These are phyloP conservation scores for Tinea trinotella DNA, from an alignment of 2,888 invertebrate species.

Conservation along the genomic window DNA sequence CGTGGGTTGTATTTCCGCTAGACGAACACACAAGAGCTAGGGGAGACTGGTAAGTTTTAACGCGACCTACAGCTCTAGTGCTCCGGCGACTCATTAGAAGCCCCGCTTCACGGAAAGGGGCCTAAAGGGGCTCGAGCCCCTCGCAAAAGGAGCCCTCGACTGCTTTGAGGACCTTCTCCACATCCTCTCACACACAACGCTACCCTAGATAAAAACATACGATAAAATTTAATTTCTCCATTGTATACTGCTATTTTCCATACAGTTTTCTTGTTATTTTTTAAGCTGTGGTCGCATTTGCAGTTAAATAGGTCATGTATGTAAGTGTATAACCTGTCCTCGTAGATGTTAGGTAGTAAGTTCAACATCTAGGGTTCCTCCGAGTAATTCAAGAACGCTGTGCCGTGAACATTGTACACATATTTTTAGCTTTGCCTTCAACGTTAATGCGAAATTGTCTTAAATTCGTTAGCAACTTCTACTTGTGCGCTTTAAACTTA, in stretches of 20 bases:
- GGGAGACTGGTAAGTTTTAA: slow-evolving; percentile 53
- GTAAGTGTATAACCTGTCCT: slow-evolving; percentile 31
- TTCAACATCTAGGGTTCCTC: slow-evolving; percentile 26
- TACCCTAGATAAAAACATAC: slow-evolving; percentile 31
- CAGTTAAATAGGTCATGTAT: slow-evolving; percentile 22
- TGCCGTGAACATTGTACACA: slow-evolving; percentile 37
- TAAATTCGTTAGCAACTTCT: slow-evolving; percentile 35
- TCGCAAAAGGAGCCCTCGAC: slow-evolving; percentile 56
- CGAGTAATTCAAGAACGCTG: slow-evolving; percentile 37
- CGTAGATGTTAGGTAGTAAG: slow-evolving; percentile 35
- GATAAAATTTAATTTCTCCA: slow-evolving; percentile 2
- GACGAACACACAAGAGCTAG: slow-evolving; percentile 41
- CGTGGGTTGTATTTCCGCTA: slow-evolving; percentile 15
- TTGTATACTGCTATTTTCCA: slow-evolving; percentile 23
- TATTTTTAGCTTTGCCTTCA: slow-evolving; percentile 54
- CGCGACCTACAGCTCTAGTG: slow-evolving; percentile 70
- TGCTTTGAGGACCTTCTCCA: slow-evolving; percentile 51
- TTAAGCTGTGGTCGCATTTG: slow-evolving; percentile 29
- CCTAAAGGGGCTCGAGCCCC: slow-evolving; percentile 52
- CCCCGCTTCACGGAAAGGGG: slow-evolving; percentile 46
- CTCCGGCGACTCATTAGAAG: slow-evolving; percentile 69
- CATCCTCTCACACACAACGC: slow-evolving; percentile 42
- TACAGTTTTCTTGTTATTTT: slow-evolving; percentile 23
- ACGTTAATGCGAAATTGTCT: slow-evolving; percentile 64
- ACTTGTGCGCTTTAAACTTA: not conserved